phyloP scores from a whole-genome alignment of 2,888 invertebrate genomes.

The Tridacna gigas region DNA sequence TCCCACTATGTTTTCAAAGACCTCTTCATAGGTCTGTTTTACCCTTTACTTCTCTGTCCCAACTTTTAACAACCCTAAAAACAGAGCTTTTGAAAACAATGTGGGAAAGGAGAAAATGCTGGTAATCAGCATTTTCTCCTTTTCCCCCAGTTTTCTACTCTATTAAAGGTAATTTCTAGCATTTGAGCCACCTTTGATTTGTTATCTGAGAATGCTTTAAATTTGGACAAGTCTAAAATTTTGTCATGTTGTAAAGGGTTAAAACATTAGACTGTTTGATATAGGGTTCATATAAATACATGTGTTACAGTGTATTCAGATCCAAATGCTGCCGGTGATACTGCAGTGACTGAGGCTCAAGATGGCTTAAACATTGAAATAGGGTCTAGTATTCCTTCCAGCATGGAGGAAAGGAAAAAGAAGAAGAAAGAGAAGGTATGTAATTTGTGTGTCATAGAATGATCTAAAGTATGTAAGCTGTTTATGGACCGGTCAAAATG shows the following conservation, averaged over 20 bases:
- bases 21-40: too few species aligned
- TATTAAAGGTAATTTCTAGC: too few species aligned
- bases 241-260: background rate
- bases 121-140: background rate
- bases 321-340: constrained; percentile 12
- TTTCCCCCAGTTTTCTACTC: background rate
- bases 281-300: too few species aligned
- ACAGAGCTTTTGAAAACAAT: background rate
- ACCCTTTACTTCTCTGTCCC: too few species aligned
- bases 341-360: constrained; percentile 22
- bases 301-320: constrained; percentile 18
- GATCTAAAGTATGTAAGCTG: too few species aligned
- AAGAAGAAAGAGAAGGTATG: constrained; percentile 63
- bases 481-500: too few species aligned
- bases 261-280: too few species aligned
- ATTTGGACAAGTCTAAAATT: background rate
- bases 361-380: constrained; percentile 26
- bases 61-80: too few species aligned
- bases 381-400: constrained; percentile 14
- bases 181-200: too few species aligned
- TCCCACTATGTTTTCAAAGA: too few species aligned
- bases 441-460: too few species aligned
- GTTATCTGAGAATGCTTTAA: too few species aligned
- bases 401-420: constrained; percentile 63
- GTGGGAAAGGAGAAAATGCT: background rate